These are phyloP conservation scores for Brachirus orientalis DNA, from an alignment of 2,113 vertebrate species.

Conservation along the genomic window DNA sequence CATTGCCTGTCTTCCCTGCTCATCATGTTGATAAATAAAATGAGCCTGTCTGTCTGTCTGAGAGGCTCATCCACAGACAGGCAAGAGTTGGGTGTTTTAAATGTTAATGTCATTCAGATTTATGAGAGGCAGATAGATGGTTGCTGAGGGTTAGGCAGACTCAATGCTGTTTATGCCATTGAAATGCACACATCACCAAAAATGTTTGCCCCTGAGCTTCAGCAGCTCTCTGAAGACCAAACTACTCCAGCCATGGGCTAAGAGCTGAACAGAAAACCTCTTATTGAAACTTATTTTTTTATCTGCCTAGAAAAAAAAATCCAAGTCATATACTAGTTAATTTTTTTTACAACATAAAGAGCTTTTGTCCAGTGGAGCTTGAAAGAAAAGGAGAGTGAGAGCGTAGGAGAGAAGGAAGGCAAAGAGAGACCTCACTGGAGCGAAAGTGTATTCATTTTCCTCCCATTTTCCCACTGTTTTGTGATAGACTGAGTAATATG, in stretches of 20 bases:
- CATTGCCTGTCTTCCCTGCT: constrained; percentile 16
- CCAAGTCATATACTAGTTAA: constrained; percentile 51
- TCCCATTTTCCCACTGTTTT: constrained; percentile 69
- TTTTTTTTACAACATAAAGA: constrained; percentile 68
- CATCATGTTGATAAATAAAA: constrained; percentile 58
- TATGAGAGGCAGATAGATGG: constrained; percentile 67
- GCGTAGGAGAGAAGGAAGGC: constrained; percentile 34
- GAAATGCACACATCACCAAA: constrained; percentile 63
- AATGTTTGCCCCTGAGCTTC: constrained; percentile 54
- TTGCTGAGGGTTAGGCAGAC: constrained; percentile 41
- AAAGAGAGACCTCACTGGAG: constrained; percentile 47
- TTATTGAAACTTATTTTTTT: background rate
- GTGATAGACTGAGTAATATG: constrained; percentile 76
- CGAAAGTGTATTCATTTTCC: constrained; percentile 71
- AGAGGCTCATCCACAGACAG: constrained; percentile 37
- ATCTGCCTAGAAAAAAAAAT: constrained; percentile 5
- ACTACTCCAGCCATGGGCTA: constrained; percentile 15
- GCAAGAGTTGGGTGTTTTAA: constrained; percentile 55
- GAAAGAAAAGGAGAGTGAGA: constrained; percentile 12
- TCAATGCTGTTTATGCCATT: constrained; percentile 65
- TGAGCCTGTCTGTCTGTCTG: constrained; percentile 54
- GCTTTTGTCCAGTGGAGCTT: constrained; percentile 63
- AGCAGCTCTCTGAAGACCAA: constrained; percentile 29
- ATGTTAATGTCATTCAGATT: constrained; percentile 80
- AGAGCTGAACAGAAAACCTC: constrained; percentile 26